Evolutionary conservation across 2,888 invertebrate species (phyloP).

Genomic region (Eurois occulta): DNA sequence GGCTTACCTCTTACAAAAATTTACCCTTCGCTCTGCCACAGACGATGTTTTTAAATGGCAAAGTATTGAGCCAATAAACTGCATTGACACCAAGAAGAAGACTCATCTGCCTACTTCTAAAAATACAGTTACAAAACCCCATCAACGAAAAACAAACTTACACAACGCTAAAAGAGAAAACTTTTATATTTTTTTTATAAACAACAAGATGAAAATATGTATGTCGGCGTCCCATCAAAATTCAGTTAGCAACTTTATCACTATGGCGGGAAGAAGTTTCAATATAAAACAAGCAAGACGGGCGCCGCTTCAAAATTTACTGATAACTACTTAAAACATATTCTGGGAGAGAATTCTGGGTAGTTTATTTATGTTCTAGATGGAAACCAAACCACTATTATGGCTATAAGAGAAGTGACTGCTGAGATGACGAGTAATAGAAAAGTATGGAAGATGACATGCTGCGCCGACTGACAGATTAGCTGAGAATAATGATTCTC

Average conservation of each 20-base stretch:
- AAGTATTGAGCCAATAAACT: too few species aligned
- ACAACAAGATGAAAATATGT: constrained; percentile 49
- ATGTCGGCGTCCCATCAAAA: constrained; percentile 62
- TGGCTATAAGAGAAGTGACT: not conserved
- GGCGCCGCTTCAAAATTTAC: constrained; percentile 66
- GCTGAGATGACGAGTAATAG: not conserved
- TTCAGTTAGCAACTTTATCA: constrained; percentile 69
- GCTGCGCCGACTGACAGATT: too few species aligned
- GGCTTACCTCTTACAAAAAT: too few species aligned
- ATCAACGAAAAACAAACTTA: constrained; percentile 26
- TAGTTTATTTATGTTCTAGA: not conserved
- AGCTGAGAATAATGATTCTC: not conserved
- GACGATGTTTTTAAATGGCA: too few species aligned
- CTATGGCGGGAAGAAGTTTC: constrained; percentile 57
- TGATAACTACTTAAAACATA: constrained; percentile 69
- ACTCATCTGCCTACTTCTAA: not conserved
- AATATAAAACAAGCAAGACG: constrained; percentile 65
- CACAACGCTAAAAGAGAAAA: constrained; percentile 22
- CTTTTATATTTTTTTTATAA: constrained; percentile 46
- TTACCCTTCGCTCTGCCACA: too few species aligned
- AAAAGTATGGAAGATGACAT: not conserved
- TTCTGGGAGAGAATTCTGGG: constrained; percentile 57
- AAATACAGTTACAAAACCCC: not conserved
- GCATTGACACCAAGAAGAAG: not conserved
- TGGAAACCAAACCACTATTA: not conserved